Base-by-base conservation (phyloP, 2,797 vertebrate genomes). In the Cyclopterus lumpus region DNA sequence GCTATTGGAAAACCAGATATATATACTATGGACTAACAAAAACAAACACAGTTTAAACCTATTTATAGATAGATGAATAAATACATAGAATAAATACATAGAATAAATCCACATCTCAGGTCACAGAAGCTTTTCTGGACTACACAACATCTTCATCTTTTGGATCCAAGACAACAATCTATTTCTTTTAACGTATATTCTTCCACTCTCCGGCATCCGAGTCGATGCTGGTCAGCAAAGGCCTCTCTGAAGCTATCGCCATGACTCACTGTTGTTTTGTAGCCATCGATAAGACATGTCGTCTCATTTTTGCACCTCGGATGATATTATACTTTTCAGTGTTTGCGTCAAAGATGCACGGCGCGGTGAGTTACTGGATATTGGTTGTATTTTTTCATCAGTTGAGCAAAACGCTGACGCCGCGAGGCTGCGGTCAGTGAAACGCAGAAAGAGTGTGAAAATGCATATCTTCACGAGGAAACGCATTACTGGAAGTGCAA, bases 371-470 rank as follows among this genome's bases (percentile, higher is more conserved):
- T 58, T 15, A n/a, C 11, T 64, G 34, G 38, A 38, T 54, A 72
- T 42, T 62, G 59, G 15, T 53, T 42, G 7, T 22, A 22, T 32
- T 40, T 61, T n/a, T 79, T 71, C 26, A 67, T 48, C 24, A 74
- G 48, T 59, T 72, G 73, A 79, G 73, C 59, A 77, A 75, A 77
- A 67, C 40, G 44, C 67, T n/a, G 26, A 28, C 3, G 34, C 7
- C 6, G 22, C 34, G 44, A 14, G 48, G 20, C 51, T 36, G 14
- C 7, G 44, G 57, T 70, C 30, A 70, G 60, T 18, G 40, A 53
- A 57, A 72, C 18, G 20, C 9, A 36, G 46, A 49, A 16, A n/a
- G 22, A 26, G 16, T 49, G 22, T 24, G 32, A 51, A 24, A 28
- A 28, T 15, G 28, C 6, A 42, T 7, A 8, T 48, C 30, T 53